Base-by-base conservation (phyloP, 2,113 vertebrate species). In the Cottus gobio region DNA sequence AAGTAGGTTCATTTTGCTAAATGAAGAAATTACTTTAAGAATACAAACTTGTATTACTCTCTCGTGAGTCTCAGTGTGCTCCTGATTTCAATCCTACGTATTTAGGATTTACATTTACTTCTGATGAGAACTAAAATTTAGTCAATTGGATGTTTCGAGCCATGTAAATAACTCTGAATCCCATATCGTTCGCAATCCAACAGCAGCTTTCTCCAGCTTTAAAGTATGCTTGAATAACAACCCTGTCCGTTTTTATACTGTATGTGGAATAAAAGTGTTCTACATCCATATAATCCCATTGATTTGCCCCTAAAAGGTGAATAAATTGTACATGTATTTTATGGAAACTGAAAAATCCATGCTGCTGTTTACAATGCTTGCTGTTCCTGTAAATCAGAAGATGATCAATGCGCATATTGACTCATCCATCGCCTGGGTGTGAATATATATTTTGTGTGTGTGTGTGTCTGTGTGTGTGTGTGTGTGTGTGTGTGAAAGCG, bases 311-410 rank as follows among this genome's bases (percentile, higher is more conserved):
- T 87, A 30, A 77, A 87, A 83, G 71, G 85, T 91, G 84, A 93
- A 89, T 92, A 86, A 91, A 93, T 85, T 84, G 83, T 78, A 71
- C 60, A 61, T 85, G 84, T 79, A 60, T 82, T 92, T 92, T 91
- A 92, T 87, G 86, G 88, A 85, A 88, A 89, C 80, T 81, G 84
- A 92, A 93, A 89, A 91, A 94, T 94, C 93, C 77, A 94, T 95
- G 83, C 88, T 42, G 62, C 91, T 90, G 90, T 94, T 93, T 92
- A 92, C 89, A 90, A 87, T 75, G 89, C 85, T 81, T 76, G 83
- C 79, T 64, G 84, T 77, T 86, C 86, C 82, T 87, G 88, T 94
- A 94, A 92, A 93, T 93, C 83, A 85, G 80, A 84, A 74, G 22
- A 63, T 90, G 86, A 92, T 93, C 89, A 90, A 93, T 91, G 84